Base-by-base conservation (phyloP, 1,140 invertebrate species). In the Contarinia nasturtii region DNA sequence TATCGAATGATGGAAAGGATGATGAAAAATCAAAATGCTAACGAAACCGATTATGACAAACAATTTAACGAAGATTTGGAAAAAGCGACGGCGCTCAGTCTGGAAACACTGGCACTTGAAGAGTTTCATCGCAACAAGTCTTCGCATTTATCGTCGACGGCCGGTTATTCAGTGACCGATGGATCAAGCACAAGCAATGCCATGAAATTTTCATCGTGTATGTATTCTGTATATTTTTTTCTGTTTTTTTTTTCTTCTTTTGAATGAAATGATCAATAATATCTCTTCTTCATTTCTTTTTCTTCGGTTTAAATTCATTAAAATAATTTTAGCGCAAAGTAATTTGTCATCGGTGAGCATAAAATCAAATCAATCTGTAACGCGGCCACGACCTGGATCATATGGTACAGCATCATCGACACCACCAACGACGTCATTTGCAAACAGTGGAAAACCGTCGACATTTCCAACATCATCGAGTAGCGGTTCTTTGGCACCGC, bases 31-130 rank as follows among this genome's bases (percentile, higher is more conserved):
- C 33, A 15, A 18, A 61, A 60, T 50, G 58, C 59, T 49, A 55
- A 55, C 18, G 56, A 62, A 47, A 47, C 70, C 47, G 80, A 85
- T 58, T 81, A 80, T 69, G 85, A 88, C 55, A 74, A 76, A 54
- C 77, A 87, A 60, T 88, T 82, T 60, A 71, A 85, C 67, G 80
- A 83, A 52, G 85, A 90, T 61, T 66, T 90, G 57, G 85, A 87
- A 64, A 77, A 79, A 57, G 86, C 86, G 7, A 82, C 82, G 61
- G 83, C 84, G 46, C 65, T 90, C 19, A 88, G 85, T 66, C 70
- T 90, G 55, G 85, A 88, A 67, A 84, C 77, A 57, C 68, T 86
- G 49, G 84, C 82, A 7, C 65, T 86, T 53, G 84, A 89, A 60
- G 77, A 85, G 59, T 86, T 84, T 63, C 72, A 75, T 56, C 70